These are phyloP conservation scores for Chrysodeixis includens DNA, from an alignment of 2,888 invertebrate species.

Conservation along the genomic window DNA sequence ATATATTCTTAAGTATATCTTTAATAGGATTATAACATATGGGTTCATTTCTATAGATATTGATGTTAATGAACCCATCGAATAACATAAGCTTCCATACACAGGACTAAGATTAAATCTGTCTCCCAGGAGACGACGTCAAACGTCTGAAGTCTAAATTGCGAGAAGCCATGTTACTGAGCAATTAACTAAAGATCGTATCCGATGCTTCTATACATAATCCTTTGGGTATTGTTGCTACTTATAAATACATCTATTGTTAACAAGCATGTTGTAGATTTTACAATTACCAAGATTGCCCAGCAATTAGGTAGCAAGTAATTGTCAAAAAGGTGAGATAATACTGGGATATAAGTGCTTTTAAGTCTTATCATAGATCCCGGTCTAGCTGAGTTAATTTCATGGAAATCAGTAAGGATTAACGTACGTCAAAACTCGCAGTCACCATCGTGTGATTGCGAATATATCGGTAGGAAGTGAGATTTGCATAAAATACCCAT, in stretches of 20 bases:
- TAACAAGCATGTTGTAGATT: background rate
- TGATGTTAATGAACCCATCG: background rate
- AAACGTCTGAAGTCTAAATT: constrained; percentile 48
- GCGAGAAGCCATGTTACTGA: constrained; percentile 32
- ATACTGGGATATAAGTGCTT: background rate
- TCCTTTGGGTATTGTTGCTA: constrained; percentile 27
- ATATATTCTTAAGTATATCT: no score
- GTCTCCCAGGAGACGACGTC: constrained; percentile 31
- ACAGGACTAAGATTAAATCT: constrained; percentile 5
- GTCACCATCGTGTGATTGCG: background rate
- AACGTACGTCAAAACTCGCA: background rate
- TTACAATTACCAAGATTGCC: no score
- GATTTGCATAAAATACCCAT: constrained; percentile 4
- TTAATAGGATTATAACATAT: no score
- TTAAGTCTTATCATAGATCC: no score
- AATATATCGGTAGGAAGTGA: background rate
- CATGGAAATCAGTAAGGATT: background rate
- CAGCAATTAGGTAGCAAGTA: background rate
- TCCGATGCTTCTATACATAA: constrained; percentile 28
- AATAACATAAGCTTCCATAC: constrained; percentile 1
- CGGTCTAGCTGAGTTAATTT: background rate
- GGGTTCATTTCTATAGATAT: no score
- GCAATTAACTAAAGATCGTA: constrained; percentile 43
- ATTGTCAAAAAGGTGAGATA: background rate
- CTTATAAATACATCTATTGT: constrained; percentile 14